Evolutionary conservation across 2,113 vertebrate genomes (phyloP).

Genomic region (Sylvilagus bachmani): DNA sequence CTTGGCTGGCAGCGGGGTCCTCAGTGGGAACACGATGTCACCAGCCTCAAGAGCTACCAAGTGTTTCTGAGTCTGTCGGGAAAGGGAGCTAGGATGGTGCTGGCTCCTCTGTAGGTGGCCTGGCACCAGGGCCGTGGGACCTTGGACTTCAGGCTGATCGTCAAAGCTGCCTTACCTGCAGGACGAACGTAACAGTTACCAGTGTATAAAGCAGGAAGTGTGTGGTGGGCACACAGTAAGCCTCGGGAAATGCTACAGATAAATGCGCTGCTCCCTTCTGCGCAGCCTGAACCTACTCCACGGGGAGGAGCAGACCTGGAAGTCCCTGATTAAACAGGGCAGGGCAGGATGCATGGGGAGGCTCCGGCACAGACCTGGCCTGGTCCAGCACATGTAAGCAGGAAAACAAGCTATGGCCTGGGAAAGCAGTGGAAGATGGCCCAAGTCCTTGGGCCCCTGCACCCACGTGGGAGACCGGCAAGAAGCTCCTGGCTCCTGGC

Average conservation of each 20-base stretch:
- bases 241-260: not conserved
- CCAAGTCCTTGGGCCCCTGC: no score
- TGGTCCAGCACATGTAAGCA: not conserved
- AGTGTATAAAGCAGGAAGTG: not conserved
- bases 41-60: conserved; percentile 42
- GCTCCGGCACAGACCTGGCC: not conserved
- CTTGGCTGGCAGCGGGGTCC: conserved; percentile 31
- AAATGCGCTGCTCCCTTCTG: no score
- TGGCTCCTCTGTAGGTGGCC: not conserved
- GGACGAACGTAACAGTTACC: not conserved
- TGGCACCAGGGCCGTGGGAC: not conserved
- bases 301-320: not conserved
- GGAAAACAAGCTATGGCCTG: not conserved
- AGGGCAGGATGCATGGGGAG: not conserved
- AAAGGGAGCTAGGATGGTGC: fast-evolving
- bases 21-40: not conserved
- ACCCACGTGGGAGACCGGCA: no score
- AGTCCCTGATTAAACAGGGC: not conserved
- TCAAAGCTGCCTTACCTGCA: not conserved
- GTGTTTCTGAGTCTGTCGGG: conserved; percentile 16
- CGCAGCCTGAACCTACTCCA: not conserved
- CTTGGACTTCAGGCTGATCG: not conserved
- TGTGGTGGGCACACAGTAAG: not conserved
- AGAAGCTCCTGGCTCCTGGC: no score
- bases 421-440: no score